Percentiles rank a stretch among this genome's conserved stretches.
These are phyloP conservation scores for Takifugu flavidus DNA, from an alignment of 2,113 vertebrate species.

Conservation along the genomic window DNA sequence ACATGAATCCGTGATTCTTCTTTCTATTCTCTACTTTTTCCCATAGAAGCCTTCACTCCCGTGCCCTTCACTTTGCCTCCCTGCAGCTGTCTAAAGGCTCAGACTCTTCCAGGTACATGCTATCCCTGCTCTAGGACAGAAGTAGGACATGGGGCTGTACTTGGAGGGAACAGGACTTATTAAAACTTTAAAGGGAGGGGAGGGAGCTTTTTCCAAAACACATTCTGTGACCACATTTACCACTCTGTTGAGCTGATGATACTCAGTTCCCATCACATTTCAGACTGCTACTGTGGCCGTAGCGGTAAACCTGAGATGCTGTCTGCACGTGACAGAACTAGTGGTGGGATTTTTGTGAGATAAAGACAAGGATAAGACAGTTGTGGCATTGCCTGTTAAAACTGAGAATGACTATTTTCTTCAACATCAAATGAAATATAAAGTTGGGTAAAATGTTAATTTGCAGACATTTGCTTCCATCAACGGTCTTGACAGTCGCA, in stretches of 20 bases:
- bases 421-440: too few species aligned
- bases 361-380: too few species aligned
- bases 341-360: too few species aligned
- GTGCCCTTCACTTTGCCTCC: conserved; percentile 4
- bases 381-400: too few species aligned
- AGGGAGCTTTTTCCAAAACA: conserved; percentile 41
- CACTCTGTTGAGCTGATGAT: conserved; percentile 29
- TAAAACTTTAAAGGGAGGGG: conserved; percentile 26
- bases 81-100: conserved; percentile 64
- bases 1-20: conserved; percentile 25
- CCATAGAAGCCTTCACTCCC: conserved; percentile 4
- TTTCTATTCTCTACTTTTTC: conserved; percentile 3
- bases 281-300: background rate
- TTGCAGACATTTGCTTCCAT: too few species aligned
- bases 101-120: conserved; percentile 60
- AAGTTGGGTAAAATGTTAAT: too few species aligned
- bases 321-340: too few species aligned
- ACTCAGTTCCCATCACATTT: conserved; percentile 28
- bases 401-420: too few species aligned
- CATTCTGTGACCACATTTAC: conserved; percentile 44
- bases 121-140: conserved; percentile 62
- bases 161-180: conserved; percentile 58
- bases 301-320: too few species aligned
- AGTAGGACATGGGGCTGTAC: conserved; percentile 43
- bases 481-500: too few species aligned